Base-by-base conservation (phyloP, 64 coral and sea anemone species). In the Actinia equina region DNA sequence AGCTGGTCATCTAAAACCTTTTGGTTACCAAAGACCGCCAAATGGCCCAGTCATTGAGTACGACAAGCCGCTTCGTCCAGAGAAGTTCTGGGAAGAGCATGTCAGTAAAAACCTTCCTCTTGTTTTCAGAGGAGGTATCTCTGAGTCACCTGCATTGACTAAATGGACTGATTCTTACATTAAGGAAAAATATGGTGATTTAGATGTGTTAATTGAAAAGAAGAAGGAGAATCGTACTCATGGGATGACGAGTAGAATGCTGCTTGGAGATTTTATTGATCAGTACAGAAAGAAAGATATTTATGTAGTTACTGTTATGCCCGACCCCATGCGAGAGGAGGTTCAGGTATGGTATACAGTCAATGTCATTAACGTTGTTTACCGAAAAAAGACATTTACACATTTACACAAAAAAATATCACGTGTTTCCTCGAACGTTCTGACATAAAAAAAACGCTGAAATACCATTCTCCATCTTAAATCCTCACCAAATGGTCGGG, bases 261-360 rank as follows among this genome's bases (percentile, higher is more conserved):
- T 92, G 23, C 63, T 99, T 44, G 82, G 86, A 51, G 89, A 90
- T 83, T 99, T 99, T 88, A 79, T 99, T 37, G 91, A 99, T 19
- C 55, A 27, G 19, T 99, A 99, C 52, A 88, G 55, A 26, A 90
- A 90, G 63, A 78, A 87, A 54, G 89, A 95, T 87, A 85, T 99
- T 25, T 99, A 99, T 87, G 86, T 95, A 17, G 97, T 99, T 43
- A 99, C 97, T 6, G 90, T 99, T 2, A 83, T 99, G 17, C 97
- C 97, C 17, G 97, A 99, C 86, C 97, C 97, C 2, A 99, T 99
- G 97, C 84, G 93, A 69, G 60, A 88, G 86, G 97, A 99, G 82
- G 90, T 99, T 3, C 97, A 94, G 69, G 97, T 99, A 85, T 1
- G 41, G 7, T 41, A 30, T 9, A 26, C 3, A 25, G n/a, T 26